Conservation (phyloP, 92 coral and sea anemone genomes). For the Porites cylindrica region DNA sequence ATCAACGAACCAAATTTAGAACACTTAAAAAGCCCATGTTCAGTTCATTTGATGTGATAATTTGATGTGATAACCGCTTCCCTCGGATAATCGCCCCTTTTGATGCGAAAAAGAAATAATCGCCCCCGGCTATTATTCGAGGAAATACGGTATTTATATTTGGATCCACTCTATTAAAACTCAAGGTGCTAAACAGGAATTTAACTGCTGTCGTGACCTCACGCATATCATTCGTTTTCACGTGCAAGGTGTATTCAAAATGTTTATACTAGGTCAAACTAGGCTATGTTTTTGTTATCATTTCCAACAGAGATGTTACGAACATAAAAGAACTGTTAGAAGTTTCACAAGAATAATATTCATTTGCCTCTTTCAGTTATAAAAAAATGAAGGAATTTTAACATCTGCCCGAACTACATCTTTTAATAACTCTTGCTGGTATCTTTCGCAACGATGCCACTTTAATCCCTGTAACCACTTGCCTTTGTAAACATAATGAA, state of each 20-base stretch:
- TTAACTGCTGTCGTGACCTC: conserved; percentile 7
- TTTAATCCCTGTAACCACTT: neutral
- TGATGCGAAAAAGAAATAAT: no score
- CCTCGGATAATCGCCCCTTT: no score
- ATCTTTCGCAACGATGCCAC: neutral
- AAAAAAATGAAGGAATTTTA: neutral
- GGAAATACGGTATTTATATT: no score
- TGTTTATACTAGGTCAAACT: neutral
- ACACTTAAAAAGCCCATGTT: no score
- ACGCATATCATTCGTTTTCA: neutral
- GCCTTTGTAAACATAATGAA: conserved; percentile 11
- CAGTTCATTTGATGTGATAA: no score
- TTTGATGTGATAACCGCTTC: no score
- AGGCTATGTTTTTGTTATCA: neutral
- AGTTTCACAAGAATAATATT: neutral
- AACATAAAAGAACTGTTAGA: neutral
- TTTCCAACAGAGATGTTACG: neutral
- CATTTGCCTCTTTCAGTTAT: neutral
- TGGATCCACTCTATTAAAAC: neutral
- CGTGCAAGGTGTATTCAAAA: neutral
- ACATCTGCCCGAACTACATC: neutral
- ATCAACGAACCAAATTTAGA: no score
- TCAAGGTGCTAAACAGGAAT: neutral
- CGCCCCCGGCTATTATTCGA: no score
- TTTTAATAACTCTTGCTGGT: neutral